Evolutionary conservation across 1,140 invertebrate genomes (phyloP), one percentile per base, ranked within the genome.

Genomic region (Pseudobourletiella spinata): DNA sequence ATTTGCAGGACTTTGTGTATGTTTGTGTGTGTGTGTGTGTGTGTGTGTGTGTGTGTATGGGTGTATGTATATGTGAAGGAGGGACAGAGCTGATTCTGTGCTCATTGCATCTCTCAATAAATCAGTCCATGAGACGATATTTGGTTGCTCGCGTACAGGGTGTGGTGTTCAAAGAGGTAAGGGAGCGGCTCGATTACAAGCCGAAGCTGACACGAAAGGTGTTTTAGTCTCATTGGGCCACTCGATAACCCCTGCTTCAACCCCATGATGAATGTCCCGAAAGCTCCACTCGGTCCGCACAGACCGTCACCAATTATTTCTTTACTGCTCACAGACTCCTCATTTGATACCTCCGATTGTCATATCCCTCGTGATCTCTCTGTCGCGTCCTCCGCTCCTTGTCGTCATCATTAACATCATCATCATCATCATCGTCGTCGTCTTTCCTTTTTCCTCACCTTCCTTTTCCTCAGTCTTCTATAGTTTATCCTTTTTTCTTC

Each of bases 181-280:
- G 59, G 65, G 65, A 67, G 65, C 65, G 65, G 65, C 65, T 59
- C 43, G 44, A 59, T 61, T 44, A 63, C 65, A 65, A 57, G 26
- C 51, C 57, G 58, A 60, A 61, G 59, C 43, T 59, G 61, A 66
- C 65, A 66, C 57, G 65, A 66, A 66, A 66, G 60, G 57, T 63
- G 60, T 66, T 66, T 66, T 66, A 66, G 59, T 61, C 59, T 26
- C 32, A 28, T 29, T 46, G 59, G 51, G 39, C 59, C 29, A 44
- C 35, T 61, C 51, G 59, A 61, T 61, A 61, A 61, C 59, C 59
- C 30, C 59, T 32, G 58, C 15, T 39, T 39, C 39, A 39, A 29
- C 42, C 50, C 55, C 52, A 56, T 62, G 60, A 62, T 62, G 39
- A 57, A 62, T 62, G 60, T 54, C 52, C 20, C 59, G 25, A 51